These are phyloP conservation scores for Synanthedon vespiformis DNA, from an alignment of 2,888 invertebrate genomes.

Conservation along the genomic window DNA sequence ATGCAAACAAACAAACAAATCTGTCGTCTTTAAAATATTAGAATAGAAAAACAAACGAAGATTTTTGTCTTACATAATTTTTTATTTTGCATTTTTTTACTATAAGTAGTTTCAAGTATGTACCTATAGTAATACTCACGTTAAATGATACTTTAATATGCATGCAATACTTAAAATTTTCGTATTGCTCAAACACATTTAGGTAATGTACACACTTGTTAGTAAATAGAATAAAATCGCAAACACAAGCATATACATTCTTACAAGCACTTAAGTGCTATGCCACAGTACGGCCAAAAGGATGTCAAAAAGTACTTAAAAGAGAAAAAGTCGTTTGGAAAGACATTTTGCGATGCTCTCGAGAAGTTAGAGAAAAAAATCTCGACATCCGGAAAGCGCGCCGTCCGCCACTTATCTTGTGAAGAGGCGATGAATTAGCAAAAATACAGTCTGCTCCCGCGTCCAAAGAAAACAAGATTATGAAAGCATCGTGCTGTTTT, in stretches of 20 bases:
- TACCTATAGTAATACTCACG: too few relatives aligned
- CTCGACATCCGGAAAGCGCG: conserved; percentile 47
- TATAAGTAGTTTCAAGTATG: too few relatives aligned
- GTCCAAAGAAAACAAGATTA: conserved; percentile 1
- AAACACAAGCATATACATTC: conserved; percentile 11
- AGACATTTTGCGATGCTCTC: conserved; percentile 61
- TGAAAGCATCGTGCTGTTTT: neutral
- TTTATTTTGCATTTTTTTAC: too few relatives aligned
- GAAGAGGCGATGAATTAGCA: conserved; percentile 39
- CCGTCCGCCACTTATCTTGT: conserved; percentile 52
- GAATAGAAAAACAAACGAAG: too few relatives aligned
- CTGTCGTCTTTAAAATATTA: too few relatives aligned
- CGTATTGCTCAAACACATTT: too few relatives aligned
- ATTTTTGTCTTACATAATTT: too few relatives aligned
- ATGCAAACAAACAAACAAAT: too few relatives aligned
- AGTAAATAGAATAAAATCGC: conserved; percentile 7
- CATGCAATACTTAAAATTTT: too few relatives aligned
- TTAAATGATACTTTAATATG: too few relatives aligned
- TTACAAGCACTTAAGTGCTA: conserved; percentile 31
- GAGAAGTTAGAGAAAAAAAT: conserved; percentile 54
- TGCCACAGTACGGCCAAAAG: conserved; percentile 36
- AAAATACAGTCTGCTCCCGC: conserved; percentile 12
- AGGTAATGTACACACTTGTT: neutral
- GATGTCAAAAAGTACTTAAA: conserved; percentile 55
- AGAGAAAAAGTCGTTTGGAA: conserved; percentile 49